phyloP scores from a whole-genome alignment of 2,888 invertebrate species.

The Dromius quadrimaculatus region DNA sequence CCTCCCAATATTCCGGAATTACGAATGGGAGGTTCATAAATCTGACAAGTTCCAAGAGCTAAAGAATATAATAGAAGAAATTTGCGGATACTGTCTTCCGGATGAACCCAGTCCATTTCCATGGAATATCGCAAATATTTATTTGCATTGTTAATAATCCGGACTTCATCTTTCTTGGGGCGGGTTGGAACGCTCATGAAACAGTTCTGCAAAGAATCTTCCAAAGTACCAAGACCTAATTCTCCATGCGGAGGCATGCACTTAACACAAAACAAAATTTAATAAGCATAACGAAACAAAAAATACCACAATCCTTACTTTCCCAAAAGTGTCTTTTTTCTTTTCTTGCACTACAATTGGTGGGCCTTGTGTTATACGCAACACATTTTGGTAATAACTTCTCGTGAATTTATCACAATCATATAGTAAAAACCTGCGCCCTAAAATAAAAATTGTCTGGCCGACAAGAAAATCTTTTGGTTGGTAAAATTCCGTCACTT shows the following conservation, averaged over 20 bases:
- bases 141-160: slow-evolving; percentile 79
- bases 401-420: slow-evolving; percentile 87
- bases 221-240: slow-evolving; percentile 78
- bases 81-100: slow-evolving; percentile 80
- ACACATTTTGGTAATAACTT: slow-evolving; percentile 72
- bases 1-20: slow-evolving; percentile 84
- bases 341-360: slow-evolving; percentile 61
- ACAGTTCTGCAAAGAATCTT: slow-evolving; percentile 82
- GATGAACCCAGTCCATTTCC: slow-evolving; percentile 81
- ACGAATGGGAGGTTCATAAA: slow-evolving; percentile 78
- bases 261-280: slow-evolving; percentile 58
- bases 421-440: slow-evolving; percentile 79
- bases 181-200: slow-evolving; percentile 77
- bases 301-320: slow-evolving; percentile 29
- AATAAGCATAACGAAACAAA: slow-evolving; percentile 3
- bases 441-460: slow-evolving; percentile 76
- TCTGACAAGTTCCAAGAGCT: slow-evolving; percentile 80
- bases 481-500: slow-evolving; percentile 82
- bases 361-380: slow-evolving; percentile 66
- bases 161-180: slow-evolving; percentile 81
- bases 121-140: slow-evolving; percentile 78
- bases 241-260: slow-evolving; percentile 75
- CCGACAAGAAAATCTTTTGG: slow-evolving; percentile 84
- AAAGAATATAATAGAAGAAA: slow-evolving; percentile 84
- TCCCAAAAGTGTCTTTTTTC: slow-evolving; percentile 52